Percentiles rank a stretch among this genome's conserved stretches.
Evolutionary conservation across 2,113 vertebrate genomes (phyloP).

Genomic region (Callocephalon fimbriatum): DNA sequence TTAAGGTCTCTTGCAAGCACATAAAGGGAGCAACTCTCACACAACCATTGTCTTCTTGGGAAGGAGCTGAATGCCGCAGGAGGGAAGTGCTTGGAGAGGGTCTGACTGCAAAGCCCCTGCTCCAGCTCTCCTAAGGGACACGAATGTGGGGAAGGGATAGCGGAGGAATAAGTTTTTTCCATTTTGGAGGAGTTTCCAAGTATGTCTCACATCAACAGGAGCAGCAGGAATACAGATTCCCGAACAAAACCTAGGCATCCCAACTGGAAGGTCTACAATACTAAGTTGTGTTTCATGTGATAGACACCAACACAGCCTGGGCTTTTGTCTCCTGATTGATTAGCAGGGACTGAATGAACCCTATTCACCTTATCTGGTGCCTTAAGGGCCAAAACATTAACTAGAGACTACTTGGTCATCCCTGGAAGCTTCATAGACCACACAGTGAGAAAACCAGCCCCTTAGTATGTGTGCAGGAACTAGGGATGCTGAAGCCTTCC

Average conservation of each 20-base stretch:
- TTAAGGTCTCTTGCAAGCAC: not conserved
- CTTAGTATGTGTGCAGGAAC: accelerated
- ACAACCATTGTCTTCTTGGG: accelerated
- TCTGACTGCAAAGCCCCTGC: not conserved
- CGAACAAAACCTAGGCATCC: not conserved
- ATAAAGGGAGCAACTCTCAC: not conserved
- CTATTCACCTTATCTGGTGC: not conserved
- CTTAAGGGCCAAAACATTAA: not conserved
- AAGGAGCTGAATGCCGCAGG: not conserved
- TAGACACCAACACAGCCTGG: too few species aligned
- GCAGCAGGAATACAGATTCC: not conserved
- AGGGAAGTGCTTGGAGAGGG: not conserved
- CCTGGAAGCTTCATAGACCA: not conserved
- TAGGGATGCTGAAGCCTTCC: not conserved
- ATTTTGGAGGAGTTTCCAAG: not conserved
- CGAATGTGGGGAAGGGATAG: accelerated
- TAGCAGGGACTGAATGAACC: not conserved
- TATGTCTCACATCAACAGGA: not conserved
- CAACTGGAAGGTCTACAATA: not conserved
- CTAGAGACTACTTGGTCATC: not conserved
- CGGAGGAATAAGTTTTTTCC: not conserved
- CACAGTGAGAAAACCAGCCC: not conserved
- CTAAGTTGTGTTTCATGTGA: not conserved
- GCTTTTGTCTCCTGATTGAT: not conserved
- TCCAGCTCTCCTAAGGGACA: not conserved